Percentiles rank a stretch among this genome's conserved stretches.
These are phyloP conservation scores for Cephalopachus bancanus DNA, from an alignment of 2,797 vertebrate genomes.

Conservation along the genomic window DNA sequence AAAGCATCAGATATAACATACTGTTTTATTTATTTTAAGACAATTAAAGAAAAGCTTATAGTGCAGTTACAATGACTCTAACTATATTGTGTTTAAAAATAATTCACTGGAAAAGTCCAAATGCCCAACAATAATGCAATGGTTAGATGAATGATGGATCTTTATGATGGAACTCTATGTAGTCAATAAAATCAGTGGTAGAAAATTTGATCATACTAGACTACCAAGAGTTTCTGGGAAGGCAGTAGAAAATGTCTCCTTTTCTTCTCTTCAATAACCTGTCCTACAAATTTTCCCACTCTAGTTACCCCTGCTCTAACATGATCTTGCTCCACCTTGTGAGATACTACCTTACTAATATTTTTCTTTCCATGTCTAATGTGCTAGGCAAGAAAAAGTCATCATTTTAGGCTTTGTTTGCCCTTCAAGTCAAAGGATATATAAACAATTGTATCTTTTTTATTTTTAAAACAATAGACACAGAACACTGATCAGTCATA, in stretches of 20 bases:
- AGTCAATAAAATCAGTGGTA: constrained; percentile 13
- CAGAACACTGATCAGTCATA: background rate
- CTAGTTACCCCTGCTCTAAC: background rate
- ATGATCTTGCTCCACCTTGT: background rate
- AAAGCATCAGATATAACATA: background rate
- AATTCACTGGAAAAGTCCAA: background rate
- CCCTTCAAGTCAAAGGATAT: background rate
- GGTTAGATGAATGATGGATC: background rate
- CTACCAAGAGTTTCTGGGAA: background rate
- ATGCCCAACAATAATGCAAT: background rate
- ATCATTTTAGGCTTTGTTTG: constrained; percentile 7
- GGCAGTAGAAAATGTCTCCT: background rate
- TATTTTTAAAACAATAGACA: constrained; percentile 14
- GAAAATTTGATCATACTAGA: background rate
- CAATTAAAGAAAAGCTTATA: constrained; percentile 8
- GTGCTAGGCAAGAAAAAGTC: background rate
- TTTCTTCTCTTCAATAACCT: background rate
- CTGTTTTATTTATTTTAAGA: constrained; percentile 1
- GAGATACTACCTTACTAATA: background rate
- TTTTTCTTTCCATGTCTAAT: background rate
- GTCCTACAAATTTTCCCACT: background rate
- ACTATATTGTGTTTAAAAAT: background rate
- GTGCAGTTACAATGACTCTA: background rate
- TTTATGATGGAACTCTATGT: background rate
- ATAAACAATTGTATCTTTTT: constrained; percentile 43